A percentile compares a stretch with the other conserved stretches of the same genome.
phyloP scores from a whole-genome alignment of 2,888 invertebrate genomes.

The Isoperla grammatica region DNA sequence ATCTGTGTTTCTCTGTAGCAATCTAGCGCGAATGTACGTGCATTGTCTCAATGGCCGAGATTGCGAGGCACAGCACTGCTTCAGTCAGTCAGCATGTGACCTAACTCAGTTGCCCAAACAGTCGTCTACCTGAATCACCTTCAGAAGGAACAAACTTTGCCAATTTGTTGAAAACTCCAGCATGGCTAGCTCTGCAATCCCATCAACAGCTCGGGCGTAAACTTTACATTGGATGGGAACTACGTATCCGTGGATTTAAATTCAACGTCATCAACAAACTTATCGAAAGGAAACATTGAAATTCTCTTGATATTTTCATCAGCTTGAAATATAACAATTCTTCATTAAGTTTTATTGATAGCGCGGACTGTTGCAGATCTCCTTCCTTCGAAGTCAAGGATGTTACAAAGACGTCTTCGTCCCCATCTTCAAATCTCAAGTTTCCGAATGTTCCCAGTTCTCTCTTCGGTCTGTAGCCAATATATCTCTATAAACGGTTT shows the following conservation, averaged over 20 bases:
- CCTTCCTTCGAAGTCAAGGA: no score
- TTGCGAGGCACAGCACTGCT: background rate
- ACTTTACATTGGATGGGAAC: background rate
- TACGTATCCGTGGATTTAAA: no score
- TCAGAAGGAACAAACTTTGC: constrained; percentile 20
- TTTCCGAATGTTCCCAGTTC: constrained; percentile 7
- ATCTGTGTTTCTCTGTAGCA: background rate
- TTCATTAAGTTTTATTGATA: no score
- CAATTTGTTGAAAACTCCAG: constrained; percentile 19
- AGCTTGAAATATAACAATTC: no score
- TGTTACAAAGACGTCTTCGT: no score
- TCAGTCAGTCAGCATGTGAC: constrained; percentile 1
- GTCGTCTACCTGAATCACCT: constrained; percentile 17
- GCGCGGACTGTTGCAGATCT: no score
- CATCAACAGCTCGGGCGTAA: background rate
- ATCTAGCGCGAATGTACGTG: constrained; percentile 6
- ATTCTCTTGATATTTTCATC: no score
- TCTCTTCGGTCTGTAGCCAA: constrained; percentile 16
- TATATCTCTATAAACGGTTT: constrained; percentile 17
- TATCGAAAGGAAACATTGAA: no score
- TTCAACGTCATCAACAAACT: no score
- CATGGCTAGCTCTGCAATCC: background rate
- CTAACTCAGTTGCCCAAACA: background rate
- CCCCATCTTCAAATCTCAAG: background rate
- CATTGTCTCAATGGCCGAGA: constrained; percentile 5